These are phyloP conservation scores for Flexamia atlantica DNA, from an alignment of 2,888 invertebrate genomes.

Conservation along the genomic window DNA sequence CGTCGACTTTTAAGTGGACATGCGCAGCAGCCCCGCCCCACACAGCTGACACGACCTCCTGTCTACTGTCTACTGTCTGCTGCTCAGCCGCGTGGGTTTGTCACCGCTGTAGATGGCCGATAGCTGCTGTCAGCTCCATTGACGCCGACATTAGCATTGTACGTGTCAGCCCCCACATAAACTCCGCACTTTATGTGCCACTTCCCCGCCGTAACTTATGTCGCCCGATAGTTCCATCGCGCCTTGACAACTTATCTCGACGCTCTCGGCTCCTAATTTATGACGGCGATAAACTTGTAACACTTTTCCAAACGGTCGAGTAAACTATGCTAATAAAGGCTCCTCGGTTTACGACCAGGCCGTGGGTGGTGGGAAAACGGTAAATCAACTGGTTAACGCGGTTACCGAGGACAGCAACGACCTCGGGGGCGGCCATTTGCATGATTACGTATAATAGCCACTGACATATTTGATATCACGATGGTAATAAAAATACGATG, in stretches of 20 bases:
- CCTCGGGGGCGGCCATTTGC: too few relatives aligned
- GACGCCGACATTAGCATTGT: conserved; percentile 61
- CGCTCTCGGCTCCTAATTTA: conserved; percentile 52
- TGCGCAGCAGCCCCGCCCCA: too few relatives aligned
- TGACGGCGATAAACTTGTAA: conserved; percentile 60
- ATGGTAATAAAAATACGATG: too few relatives aligned
- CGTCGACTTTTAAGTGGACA: too few relatives aligned
- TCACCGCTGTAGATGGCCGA: conserved; percentile 38
- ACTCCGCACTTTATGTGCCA: conserved; percentile 56
- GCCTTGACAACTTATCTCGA: conserved; percentile 59
- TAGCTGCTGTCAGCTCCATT: conserved; percentile 60
- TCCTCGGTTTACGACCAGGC: background rate
- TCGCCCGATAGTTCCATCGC: conserved; percentile 61
- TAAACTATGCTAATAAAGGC: conserved; percentile 52
- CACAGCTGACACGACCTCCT: too few relatives aligned
- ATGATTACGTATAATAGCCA: too few relatives aligned
- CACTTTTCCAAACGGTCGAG: conserved; percentile 56
- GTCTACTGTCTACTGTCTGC: background rate
- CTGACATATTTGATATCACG: too few relatives aligned
- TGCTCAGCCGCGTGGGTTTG: background rate
- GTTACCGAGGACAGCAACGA: too few relatives aligned
- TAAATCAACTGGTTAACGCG: background rate
- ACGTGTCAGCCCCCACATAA: conserved; percentile 62
- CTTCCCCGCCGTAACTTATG: conserved; percentile 59
- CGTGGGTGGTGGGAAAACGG: background rate